Evolutionary conservation across 2,113 vertebrate genomes (phyloP).

Genomic region (Onychostruthus taczanowskii): DNA sequence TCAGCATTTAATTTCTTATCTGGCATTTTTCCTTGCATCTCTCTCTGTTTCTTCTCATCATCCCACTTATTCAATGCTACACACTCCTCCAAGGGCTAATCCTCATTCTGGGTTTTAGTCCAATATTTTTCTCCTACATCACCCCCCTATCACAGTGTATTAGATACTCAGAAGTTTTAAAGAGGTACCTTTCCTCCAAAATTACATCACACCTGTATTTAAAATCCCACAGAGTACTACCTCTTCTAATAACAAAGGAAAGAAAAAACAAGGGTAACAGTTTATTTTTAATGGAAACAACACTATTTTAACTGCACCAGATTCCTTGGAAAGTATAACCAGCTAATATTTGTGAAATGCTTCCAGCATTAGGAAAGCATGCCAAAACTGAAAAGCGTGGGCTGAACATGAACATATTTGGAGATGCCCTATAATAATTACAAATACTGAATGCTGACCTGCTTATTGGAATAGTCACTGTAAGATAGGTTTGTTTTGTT

Average conservation of each 20-base stretch:
- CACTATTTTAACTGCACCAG: slow-evolving; percentile 3
- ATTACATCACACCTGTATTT: not conserved
- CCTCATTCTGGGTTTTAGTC: not conserved
- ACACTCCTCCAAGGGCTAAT: not conserved
- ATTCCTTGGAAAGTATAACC: slow-evolving; percentile 50
- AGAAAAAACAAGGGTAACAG: not conserved
- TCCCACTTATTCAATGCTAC: not conserved
- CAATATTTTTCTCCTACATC: not conserved
- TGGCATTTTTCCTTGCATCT: not conserved
- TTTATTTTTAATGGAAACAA: not conserved
- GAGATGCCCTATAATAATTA: not conserved
- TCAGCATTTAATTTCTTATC: not conserved
- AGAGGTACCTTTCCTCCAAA: not conserved
- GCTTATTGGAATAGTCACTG: not conserved
- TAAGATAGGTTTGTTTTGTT: not conserved
- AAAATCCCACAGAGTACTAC: not conserved
- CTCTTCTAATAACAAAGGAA: not conserved
- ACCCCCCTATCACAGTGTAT: not conserved
- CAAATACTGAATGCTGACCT: not conserved
- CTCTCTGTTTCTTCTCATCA: not conserved
- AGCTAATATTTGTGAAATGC: slow-evolving; percentile 29
- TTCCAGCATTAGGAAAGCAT: slow-evolving; percentile 19
- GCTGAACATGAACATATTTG: slow-evolving; percentile 25
- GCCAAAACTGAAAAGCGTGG: slow-evolving; percentile 7
- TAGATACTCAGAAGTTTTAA: not conserved